These are phyloP conservation scores for Synergus japonicus DNA, from an alignment of 2,888 invertebrate species.

Conservation along the genomic window DNA sequence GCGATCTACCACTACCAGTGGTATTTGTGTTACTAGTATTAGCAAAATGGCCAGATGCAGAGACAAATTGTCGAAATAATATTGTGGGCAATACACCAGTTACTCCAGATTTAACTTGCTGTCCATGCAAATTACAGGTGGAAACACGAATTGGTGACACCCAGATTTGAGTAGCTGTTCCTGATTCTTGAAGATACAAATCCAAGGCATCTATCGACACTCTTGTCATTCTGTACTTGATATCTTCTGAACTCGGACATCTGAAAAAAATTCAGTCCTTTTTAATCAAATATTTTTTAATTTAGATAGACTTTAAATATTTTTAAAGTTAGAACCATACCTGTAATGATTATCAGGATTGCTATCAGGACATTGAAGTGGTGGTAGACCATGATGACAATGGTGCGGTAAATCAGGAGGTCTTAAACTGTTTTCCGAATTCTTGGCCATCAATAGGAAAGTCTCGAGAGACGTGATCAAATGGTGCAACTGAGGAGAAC, in stretches of 20 bases:
- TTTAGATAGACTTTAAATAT: too few species aligned
- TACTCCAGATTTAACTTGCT: constrained; percentile 92
- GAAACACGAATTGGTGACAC: constrained; percentile 92
- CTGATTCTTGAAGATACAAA: constrained; percentile 93
- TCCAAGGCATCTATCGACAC: constrained; percentile 93
- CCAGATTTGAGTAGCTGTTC: constrained; percentile 92
- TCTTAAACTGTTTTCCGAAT: constrained; percentile 93
- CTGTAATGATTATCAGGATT: constrained; percentile 85
- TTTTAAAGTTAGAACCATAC: constrained; percentile 52
- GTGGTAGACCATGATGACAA: constrained; percentile 89
- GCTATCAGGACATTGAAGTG: constrained; percentile 84
- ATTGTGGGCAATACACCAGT: constrained; percentile 91
- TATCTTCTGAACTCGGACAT: constrained; percentile 75
- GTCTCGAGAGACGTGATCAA: constrained; percentile 93
- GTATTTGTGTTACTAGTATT: constrained; percentile 84
- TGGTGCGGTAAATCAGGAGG: constrained; percentile 88
- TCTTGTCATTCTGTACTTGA: constrained; percentile 96
- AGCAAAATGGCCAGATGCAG: constrained; percentile 79
- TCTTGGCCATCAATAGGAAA: constrained; percentile 89
- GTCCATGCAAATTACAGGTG: constrained; percentile 96
- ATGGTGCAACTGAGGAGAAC: constrained; percentile 92
- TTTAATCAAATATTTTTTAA: neutral
- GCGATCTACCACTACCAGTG: constrained; percentile 81
- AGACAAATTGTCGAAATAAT: constrained; percentile 83
- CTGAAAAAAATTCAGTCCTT: constrained; percentile 52